Evolutionary conservation across 1,140 invertebrate species (phyloP).

Genomic region (Trachymyrmex cornetzi): DNA sequence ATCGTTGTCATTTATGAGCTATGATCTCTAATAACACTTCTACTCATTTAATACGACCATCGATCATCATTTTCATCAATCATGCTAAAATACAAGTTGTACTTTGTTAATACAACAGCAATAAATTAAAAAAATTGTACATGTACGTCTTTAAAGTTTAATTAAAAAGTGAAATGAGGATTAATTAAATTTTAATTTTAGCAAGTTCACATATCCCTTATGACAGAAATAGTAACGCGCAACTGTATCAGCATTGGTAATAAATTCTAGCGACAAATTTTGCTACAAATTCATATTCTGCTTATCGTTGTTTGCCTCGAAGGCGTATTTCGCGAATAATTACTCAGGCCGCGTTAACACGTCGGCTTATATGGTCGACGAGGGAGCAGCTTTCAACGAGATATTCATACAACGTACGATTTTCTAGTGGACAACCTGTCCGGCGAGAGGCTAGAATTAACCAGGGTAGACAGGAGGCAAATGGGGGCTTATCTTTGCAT

Average conservation of each 20-base stretch:
- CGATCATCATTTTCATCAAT: slow-evolving; percentile 31
- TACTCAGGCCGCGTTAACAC: slow-evolving; percentile 59
- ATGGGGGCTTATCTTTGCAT: slow-evolving; percentile 93
- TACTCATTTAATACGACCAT: background rate
- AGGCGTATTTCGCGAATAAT: slow-evolving; percentile 70
- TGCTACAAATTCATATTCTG: slow-evolving; percentile 56
- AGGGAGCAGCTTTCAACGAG: slow-evolving; percentile 73
- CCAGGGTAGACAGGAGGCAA: slow-evolving; percentile 90
- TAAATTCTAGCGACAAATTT: slow-evolving; percentile 40
- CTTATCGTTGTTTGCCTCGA: slow-evolving; percentile 63
- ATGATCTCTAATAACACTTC: background rate
- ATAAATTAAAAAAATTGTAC: background rate
- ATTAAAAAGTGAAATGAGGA: background rate
- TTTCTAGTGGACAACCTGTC: slow-evolving; percentile 88
- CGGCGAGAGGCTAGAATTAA: slow-evolving; percentile 89
- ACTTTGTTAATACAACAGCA: background rate
- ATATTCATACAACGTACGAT: slow-evolving; percentile 76
- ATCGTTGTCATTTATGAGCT: slow-evolving; percentile 10
- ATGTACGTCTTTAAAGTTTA: background rate
- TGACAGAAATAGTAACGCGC: slow-evolving; percentile 11
- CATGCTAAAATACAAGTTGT: background rate
- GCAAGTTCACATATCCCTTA: background rate
- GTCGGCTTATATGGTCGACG: slow-evolving; percentile 58
- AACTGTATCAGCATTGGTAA: background rate
- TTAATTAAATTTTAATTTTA: background rate